phyloP scores from a whole-genome alignment of 1,140 invertebrate genomes.

The Patella vulgata region DNA sequence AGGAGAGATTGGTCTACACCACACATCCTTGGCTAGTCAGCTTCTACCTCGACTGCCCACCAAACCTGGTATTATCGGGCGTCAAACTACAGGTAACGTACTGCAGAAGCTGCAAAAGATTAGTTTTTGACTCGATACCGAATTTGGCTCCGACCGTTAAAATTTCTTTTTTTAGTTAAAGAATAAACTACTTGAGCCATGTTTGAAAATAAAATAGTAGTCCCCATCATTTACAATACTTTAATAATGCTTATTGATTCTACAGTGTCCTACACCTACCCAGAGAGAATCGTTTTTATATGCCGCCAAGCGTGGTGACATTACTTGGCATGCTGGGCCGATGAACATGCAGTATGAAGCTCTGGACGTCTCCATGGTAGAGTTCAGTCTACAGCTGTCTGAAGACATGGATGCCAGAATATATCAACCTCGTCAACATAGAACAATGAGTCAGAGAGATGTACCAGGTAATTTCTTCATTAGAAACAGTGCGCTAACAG shows the following conservation, averaged over 20 bases:
- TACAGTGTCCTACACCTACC: conserved; percentile 46
- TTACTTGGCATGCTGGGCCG: conserved; percentile 59
- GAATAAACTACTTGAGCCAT: too few relatives aligned
- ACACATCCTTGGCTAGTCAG: conserved; percentile 43
- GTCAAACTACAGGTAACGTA: conserved; percentile 38
- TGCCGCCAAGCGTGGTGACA: conserved; percentile 41
- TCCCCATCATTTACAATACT: too few relatives aligned
- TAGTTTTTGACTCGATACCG: too few relatives aligned
- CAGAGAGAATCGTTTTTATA: conserved; percentile 27
- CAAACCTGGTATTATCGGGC: conserved; percentile 31
- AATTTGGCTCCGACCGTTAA: too few relatives aligned
- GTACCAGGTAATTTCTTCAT: conserved; percentile 46
- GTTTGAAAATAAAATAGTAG: too few relatives aligned
- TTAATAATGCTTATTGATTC: conserved; percentile 1
- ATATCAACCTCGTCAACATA: conserved; percentile 34
- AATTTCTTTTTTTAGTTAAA: too few relatives aligned
- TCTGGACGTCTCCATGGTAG: conserved; percentile 39
- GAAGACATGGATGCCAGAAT: conserved; percentile 46
- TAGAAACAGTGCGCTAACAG: background rate
- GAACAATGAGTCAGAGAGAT: conserved; percentile 56
- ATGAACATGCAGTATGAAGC: conserved; percentile 60
- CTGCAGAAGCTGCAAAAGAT: too few relatives aligned
- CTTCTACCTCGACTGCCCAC: conserved; percentile 40
- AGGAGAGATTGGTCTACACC: conserved; percentile 53
- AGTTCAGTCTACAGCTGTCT: conserved; percentile 44